Evolutionary conservation across 1,140 invertebrate genomes (phyloP), one percentile per base, ranked within the genome.

Genomic region (Chrysopa pallens): DNA sequence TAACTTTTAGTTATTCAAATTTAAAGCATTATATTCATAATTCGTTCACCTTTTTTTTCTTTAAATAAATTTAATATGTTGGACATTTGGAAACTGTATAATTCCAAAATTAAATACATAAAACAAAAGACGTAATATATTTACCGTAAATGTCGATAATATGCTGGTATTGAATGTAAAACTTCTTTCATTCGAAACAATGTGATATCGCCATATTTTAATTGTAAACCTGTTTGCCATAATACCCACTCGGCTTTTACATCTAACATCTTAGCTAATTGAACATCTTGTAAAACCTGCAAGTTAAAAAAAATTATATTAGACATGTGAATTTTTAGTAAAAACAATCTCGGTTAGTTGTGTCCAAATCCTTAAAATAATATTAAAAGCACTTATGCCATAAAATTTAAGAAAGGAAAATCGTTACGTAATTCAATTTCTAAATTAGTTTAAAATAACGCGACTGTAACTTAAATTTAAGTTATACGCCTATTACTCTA

Each of bases 161-260:
- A 41, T 5, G 52, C 46, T 1, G 52, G 48, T 6, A 54, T 57
- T 45, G 48, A 58, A 38, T 55, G 53, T 31, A 59, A 72, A 12
- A 92, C 73, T 64, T 95, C 88, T 50, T 86, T 80, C 48, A 95
- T 67, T 29, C 80, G 69, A 44, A 94, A 72, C n/a, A 95, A 61
- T 0, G 78, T 73, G 1, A 86, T 77, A 29, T 81, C 76, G 0
- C 86, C 75, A 53, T 89, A 84, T 36, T 79, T 73, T 2, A 98
- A 65, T 51, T 92, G 84, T 46, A 96, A 67, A 0, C 94, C 94
- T 1, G 87, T 90, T 60, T 94, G 89, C 94, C 94, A 98, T 4
- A 95, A 74, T 42, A 84, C 72, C 93, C 93, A 98, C 54, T 91
- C 82, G 28, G 88, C 85, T 47, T 75, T 69, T 29, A 74, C 67